Evolutionary conservation across 2,113 vertebrate species (phyloP).

Genomic region (Petaurus breviceps): DNA sequence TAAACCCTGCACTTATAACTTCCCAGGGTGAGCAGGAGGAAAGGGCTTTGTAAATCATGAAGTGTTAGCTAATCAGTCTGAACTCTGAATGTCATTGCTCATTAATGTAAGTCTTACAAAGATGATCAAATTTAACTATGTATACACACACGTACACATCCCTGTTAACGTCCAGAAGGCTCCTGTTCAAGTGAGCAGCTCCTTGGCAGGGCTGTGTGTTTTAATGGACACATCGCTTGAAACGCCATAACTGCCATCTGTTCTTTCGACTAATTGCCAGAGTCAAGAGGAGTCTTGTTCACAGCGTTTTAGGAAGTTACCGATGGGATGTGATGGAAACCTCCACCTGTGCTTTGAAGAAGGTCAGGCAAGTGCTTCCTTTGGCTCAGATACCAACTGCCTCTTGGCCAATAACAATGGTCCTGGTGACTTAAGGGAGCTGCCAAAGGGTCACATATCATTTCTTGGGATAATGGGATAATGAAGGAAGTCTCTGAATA

Average conservation of each 20-base stretch:
- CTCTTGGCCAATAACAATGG: neutral
- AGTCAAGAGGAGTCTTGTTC: accelerated
- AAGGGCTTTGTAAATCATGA: neutral
- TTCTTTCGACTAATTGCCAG: conserved; percentile 40
- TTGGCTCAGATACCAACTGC: neutral
- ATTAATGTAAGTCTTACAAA: neutral
- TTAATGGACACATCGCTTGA: accelerated
- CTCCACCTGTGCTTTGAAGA: neutral
- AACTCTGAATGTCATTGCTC: neutral
- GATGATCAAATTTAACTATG: neutral
- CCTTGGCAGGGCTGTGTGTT: conserved; percentile 21
- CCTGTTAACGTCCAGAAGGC: neutral
- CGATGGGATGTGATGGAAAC: accelerated
- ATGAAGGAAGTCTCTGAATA: neutral
- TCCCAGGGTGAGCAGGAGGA: neutral
- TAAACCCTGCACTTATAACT: neutral
- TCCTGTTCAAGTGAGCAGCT: conserved; percentile 14
- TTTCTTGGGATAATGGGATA: neutral
- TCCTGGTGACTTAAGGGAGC: neutral
- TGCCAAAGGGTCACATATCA: neutral
- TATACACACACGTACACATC: neutral
- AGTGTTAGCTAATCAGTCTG: neutral
- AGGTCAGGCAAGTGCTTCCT: no score
- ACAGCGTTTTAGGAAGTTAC: accelerated
- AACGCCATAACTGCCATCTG: conserved; percentile 54